Evolutionary conservation across 2,888 invertebrate genomes (phyloP).

Genomic region (Camponotus fellah): DNA sequence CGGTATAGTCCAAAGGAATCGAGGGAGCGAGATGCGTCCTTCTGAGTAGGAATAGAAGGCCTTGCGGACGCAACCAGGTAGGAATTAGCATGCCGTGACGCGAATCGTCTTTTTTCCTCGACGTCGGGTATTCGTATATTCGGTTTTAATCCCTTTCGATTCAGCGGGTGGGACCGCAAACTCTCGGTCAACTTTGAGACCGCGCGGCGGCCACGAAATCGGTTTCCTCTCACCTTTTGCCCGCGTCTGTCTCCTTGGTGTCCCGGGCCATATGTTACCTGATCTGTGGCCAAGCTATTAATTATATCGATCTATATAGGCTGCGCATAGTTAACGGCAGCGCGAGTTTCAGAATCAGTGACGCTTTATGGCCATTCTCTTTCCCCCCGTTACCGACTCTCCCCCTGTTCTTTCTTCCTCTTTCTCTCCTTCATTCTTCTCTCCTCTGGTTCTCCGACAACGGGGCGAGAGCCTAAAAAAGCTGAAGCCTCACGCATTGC

Average conservation of each 20-base stretch:
- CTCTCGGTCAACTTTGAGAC: conserved; percentile 17
- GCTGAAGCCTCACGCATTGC: conserved; percentile 77
- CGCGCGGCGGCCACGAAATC: conserved; percentile 47
- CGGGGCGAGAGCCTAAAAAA: conserved; percentile 82
- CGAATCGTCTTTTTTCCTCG: conserved; percentile 52
- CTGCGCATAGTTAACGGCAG: conserved; percentile 70
- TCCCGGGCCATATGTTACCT: conserved; percentile 83
- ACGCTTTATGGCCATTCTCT: conserved; percentile 74
- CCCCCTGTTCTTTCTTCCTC: conserved; percentile 34
- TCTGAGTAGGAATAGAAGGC: conserved; percentile 39
- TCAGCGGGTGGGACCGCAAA: conserved; percentile 66
- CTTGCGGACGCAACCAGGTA: conserved; percentile 69
- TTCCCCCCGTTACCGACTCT: conserved; percentile 31
- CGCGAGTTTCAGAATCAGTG: conserved; percentile 61
- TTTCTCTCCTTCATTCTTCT: conserved; percentile 58
- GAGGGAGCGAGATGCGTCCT: conserved; percentile 17
- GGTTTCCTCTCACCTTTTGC: conserved; percentile 54
- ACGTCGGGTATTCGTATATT: conserved; percentile 74
- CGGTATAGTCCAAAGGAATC: conserved; percentile 24
- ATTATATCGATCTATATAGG: conserved; percentile 85
- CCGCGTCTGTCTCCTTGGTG: conserved; percentile 56
- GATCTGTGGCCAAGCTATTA: conserved; percentile 83
- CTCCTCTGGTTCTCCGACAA: conserved; percentile 53
- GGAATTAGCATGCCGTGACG: conserved; percentile 75
- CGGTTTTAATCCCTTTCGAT: conserved; percentile 81